Evolutionary conservation across 2,888 invertebrate species (phyloP), one percentile per base, ranked within the genome.

Genomic region (Euproctis similis): DNA sequence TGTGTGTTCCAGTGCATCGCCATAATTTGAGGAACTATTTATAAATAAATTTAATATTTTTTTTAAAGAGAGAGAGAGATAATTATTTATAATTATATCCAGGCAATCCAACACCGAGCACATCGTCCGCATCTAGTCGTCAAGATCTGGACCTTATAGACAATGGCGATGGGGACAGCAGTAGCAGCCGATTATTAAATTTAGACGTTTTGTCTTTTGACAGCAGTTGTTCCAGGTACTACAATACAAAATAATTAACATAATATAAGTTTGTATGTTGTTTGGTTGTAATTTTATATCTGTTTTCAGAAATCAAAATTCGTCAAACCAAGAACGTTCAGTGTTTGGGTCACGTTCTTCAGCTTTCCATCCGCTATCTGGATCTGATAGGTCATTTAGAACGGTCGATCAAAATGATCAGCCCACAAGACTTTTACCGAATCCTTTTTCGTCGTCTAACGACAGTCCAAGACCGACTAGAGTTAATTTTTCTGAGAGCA

Each of bases 301-400:
- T n/a, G n/a, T 35, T 23, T 27, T 25, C 59, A 78, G 78, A 45
- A 64, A 49, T 46, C 59, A 61, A 46, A 60, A 55, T 26, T 42
- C 59, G 10, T 29, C 62, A 6, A 54, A 51, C 31, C 64, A 49
- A 31, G 68, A 72, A 38, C 63, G 63, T 37, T 59, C 72, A 7
- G 47, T 57, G 24, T 75, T 81, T 41, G 74, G 77, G 20, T 76
- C 80, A 5, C 59, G 73, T 36, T 60, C 74, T 4, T 84, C 82
- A 4, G 81, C 82, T 18, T 84, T 82, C 44, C 77, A 78, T 34
- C 82, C 77, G 1, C 38, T 82, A 2, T 64, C 51, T 13, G 71
- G 76, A 18, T 40, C 58, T 2, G 58, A 67, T 9, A 51, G 75
- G 20, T 53, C 70, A 2, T 65, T 66, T 31, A 58, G 70, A 30